Percentiles rank a stretch among this genome's conserved stretches.
Conservation (phyloP, 1,140 invertebrate genomes). For the Brachystomella parvula region DNA sequence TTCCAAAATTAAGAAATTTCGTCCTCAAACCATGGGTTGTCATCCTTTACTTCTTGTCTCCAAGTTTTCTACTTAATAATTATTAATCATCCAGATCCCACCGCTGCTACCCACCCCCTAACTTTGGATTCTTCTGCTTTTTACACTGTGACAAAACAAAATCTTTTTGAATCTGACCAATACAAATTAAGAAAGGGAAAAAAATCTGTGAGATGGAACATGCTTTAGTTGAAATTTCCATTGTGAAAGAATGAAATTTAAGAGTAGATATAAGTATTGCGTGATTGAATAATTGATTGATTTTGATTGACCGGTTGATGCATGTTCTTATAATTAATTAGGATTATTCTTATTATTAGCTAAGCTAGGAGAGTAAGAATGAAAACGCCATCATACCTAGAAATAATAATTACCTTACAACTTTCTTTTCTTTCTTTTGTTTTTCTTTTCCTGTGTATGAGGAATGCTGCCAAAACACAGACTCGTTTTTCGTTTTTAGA, state of each 20-base stretch:
- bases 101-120: too few relatives aligned
- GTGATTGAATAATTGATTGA: slow-evolving; percentile 25
- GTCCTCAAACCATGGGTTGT: not conserved
- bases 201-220: not conserved
- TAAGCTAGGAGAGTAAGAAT: slow-evolving; percentile 5
- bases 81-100: not conserved
- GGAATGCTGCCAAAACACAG: too few relatives aligned
- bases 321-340: not conserved
- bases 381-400: too few relatives aligned
- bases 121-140: too few relatives aligned
- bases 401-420: too few relatives aligned
- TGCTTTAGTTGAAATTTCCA: slow-evolving; percentile 21
- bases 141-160: too few relatives aligned
- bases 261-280: slow-evolving; percentile 29
- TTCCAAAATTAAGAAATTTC: not conserved
- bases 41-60: not conserved
- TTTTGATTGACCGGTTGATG: not conserved
- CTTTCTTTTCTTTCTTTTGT: too few relatives aligned
- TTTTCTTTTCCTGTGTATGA: too few relatives aligned
- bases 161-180: slow-evolving; percentile 6
- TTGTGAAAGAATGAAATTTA: slow-evolving; percentile 24
- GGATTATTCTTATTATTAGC: slow-evolving; percentile 8
- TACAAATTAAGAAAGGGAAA: not conserved
- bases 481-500: too few relatives aligned
- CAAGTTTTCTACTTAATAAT: not conserved